These are phyloP conservation scores for Spermophilus dauricus DNA, from an alignment of 2,113 vertebrate species.

Conservation along the genomic window DNA sequence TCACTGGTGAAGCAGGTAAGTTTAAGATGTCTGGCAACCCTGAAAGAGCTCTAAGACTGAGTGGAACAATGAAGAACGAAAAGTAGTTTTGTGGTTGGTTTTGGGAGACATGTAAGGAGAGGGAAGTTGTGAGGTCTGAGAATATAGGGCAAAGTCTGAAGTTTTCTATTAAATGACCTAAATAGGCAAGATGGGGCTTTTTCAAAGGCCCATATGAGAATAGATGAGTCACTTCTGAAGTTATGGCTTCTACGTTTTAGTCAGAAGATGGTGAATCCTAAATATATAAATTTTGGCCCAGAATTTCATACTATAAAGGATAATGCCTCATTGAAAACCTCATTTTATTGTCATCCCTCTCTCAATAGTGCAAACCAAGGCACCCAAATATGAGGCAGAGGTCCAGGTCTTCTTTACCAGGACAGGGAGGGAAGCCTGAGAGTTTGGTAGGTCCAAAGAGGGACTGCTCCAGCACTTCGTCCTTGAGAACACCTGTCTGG, in stretches of 20 bases:
- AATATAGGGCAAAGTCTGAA: constrained; percentile 15
- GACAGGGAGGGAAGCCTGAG: not conserved
- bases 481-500: not conserved
- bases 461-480: not conserved
- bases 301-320: not conserved
- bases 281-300: constrained; percentile 11
- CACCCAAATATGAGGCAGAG: not conserved
- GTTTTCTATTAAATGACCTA: constrained; percentile 5
- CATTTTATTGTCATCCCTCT: not conserved
- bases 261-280: constrained; percentile 47
- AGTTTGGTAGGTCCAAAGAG: not conserved
- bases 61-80: not conserved
- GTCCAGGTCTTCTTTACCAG: not conserved
- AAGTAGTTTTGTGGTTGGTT: not conserved
- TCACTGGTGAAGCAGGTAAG: not conserved
- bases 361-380: not conserved
- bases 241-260: constrained; percentile 30
- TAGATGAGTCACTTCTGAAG: constrained; percentile 39
- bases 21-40: not conserved
- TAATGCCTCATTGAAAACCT: not conserved
- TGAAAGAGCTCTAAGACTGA: constrained; percentile 4
- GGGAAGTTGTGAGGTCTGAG: not conserved
- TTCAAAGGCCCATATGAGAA: constrained; percentile 26
- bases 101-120: not conserved
- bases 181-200: constrained; percentile 19